Evolutionary conservation across 2,888 invertebrate genomes (phyloP), one percentile per base, ranked within the genome.

Genomic region (Myopa tessellatipennis): DNA sequence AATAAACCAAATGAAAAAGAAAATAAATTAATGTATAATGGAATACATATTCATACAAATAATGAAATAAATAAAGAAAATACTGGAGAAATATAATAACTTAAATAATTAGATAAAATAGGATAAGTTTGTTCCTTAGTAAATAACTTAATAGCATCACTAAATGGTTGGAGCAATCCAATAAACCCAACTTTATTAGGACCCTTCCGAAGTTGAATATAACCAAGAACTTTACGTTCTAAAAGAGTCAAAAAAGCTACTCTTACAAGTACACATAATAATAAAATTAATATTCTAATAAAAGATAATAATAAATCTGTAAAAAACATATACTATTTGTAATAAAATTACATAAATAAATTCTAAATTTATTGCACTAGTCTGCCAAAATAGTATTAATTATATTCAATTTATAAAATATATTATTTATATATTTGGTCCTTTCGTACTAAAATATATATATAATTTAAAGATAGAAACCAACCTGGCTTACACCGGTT

Each of bases 191-290:
- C 91, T 83, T 93, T 94, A 92, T 93, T 94, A 36, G 94, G 94
- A 0, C 94, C 94, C 84, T 93, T 93, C 26, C 94, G 94, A 90
- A 92, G 90, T 88, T 94, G 93, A 90, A 94, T 91, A 90, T 93
- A 93, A 0, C 93, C 92, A 89, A 94, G 91, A 84, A 93, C 90
- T 81, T 92, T 93, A 3, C 94, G 94, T 76, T 95, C 94, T 83
- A 94, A 90, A 89, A 94, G 90, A 1, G 26, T 26, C 2, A 26
- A 26, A 26, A 26, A 26, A 26, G 26, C 26, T 26, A 26, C 26
- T 26, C 26, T 26, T 26, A 26, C 26, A 26, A 26, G 26, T 1
- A 26, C 26, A 26, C 26, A 26, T 26, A 26, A 1, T 26, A 26
- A 26, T 26, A 26, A 26, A 2, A 26, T 26, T 26, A 26, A 26